A percentile compares a stretch with the other conserved stretches of the same genome.
phyloP scores from a whole-genome alignment of 2,113 vertebrate genomes.

The Otis tarda region DNA sequence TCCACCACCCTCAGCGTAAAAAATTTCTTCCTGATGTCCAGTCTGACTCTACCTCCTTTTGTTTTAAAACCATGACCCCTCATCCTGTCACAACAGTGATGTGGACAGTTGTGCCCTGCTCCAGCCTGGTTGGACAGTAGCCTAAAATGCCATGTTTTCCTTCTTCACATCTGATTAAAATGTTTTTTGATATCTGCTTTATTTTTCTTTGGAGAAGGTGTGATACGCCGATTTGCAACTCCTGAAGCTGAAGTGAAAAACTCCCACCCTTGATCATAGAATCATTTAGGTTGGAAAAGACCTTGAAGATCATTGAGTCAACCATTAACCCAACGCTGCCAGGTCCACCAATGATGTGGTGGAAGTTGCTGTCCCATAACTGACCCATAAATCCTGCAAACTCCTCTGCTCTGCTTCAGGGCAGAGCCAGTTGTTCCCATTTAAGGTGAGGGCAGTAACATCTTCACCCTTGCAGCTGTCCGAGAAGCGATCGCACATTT shows the following conservation, averaged over 20 bases:
- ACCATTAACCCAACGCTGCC: neutral
- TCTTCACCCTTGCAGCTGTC: neutral
- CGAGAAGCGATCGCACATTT: neutral
- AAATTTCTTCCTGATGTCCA: too few species aligned
- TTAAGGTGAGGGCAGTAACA: neutral
- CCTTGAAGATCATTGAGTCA: too few species aligned
- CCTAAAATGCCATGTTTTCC: neutral
- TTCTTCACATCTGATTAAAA: neutral
- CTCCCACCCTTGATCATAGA: too few species aligned
- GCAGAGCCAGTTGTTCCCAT: neutral
- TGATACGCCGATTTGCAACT: accelerated
- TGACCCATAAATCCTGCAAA: neutral
- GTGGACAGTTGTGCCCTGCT: neutral
- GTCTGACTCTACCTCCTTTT: too few species aligned
- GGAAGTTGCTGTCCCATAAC: neutral
- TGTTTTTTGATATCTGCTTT: accelerated
- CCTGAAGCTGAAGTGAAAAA: neutral
- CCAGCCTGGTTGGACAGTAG: neutral
- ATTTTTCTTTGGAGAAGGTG: neutral
- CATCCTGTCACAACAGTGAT: too few species aligned
- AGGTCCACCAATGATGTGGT: neutral
- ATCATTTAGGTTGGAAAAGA: too few species aligned
- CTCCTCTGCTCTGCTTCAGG: neutral
- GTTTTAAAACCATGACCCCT: too few species aligned
- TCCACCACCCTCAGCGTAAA: too few species aligned